These are phyloP conservation scores for Chionomys nivalis DNA, from an alignment of 2,113 vertebrate species.

Conservation along the genomic window DNA sequence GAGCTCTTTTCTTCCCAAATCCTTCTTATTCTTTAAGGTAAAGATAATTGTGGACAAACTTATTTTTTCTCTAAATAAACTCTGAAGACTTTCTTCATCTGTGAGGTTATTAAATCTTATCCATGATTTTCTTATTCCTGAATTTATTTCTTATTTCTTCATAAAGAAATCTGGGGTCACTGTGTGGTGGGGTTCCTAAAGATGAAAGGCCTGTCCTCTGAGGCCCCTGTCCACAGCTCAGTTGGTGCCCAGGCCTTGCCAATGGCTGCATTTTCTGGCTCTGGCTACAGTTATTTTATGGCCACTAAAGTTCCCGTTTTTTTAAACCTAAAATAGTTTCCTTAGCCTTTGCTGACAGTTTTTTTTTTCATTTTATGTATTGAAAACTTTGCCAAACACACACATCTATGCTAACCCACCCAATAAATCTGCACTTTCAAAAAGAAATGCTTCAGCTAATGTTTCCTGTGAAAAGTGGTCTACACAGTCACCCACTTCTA, in stretches of 20 bases:
- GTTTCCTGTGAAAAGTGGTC: slow-evolving; percentile 46
- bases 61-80: slow-evolving; percentile 48
- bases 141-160: slow-evolving; percentile 13
- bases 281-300: slow-evolving; percentile 22
- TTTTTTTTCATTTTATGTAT: not conserved
- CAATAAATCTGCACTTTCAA: slow-evolving; percentile 53
- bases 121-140: slow-evolving; percentile 28
- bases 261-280: slow-evolving; percentile 21
- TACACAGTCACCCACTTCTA: not conserved
- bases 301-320: not conserved
- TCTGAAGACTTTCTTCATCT: not conserved
- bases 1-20: not conserved
- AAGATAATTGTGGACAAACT: slow-evolving; percentile 48
- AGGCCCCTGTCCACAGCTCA: not conserved
- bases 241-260: not conserved
- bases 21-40: not conserved
- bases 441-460: not conserved
- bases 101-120: not conserved
- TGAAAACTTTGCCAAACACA: slow-evolving; percentile 38
- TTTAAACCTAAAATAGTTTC: slow-evolving; percentile 42
- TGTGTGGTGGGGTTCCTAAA: not conserved
- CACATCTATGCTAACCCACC: slow-evolving; percentile 46
- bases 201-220: not conserved
- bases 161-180: slow-evolving; percentile 3
- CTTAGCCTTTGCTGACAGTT: slow-evolving; percentile 45